These are phyloP conservation scores for Carcinoscorpius rotundicauda DNA, from an alignment of 1,140 invertebrate species.

Conservation along the genomic window DNA sequence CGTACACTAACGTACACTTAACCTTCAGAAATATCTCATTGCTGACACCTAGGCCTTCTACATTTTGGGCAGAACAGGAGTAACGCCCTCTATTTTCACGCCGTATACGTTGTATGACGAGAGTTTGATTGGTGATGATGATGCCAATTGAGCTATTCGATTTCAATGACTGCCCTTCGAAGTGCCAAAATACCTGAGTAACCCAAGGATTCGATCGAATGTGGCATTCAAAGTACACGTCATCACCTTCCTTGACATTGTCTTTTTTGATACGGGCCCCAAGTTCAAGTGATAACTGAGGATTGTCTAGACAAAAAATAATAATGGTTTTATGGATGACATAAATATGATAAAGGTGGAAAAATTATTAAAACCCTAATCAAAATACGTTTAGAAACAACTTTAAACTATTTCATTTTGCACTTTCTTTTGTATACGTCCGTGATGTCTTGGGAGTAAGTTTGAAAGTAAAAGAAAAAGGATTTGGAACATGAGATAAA, in stretches of 20 bases:
- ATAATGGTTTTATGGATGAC: too few species aligned
- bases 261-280: constrained; percentile 16
- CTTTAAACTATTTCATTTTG: too few species aligned
- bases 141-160: not conserved
- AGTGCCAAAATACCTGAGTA: constrained; percentile 9
- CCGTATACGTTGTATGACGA: constrained; percentile 65
- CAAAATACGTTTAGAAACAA: too few species aligned
- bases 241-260: constrained; percentile 51
- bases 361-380: too few species aligned
- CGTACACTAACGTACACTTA: constrained; percentile 53
- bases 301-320: constrained; percentile 8
- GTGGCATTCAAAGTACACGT: constrained; percentile 75
- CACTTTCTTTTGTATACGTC: too few species aligned
- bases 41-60: constrained; percentile 70
- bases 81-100: constrained; percentile 59
- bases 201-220: constrained; percentile 23
- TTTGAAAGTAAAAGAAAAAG: too few species aligned
- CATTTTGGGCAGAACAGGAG: constrained; percentile 68
- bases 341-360: too few species aligned
- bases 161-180: constrained; percentile 25
- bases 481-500: too few species aligned
- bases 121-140: constrained; percentile 16
- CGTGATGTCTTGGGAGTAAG: too few species aligned
- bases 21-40: constrained; percentile 65
- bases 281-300: constrained; percentile 14